Conservation (phyloP, 2,797 vertebrate genomes). For the Paramormyrops hopkinsi region DNA sequence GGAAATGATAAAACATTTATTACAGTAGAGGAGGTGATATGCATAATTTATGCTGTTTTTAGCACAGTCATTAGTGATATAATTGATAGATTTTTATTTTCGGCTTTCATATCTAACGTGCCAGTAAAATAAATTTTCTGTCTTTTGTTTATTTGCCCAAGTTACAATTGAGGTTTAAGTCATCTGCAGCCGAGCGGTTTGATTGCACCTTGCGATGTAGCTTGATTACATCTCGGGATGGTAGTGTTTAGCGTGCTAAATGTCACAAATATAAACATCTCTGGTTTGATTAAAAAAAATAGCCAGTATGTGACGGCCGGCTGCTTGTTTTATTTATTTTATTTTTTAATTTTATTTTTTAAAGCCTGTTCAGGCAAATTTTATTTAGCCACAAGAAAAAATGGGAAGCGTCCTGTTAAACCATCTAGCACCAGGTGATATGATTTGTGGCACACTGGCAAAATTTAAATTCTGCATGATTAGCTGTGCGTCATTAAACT, state of each 20-base stretch:
- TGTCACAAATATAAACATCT: conserved; percentile 86
- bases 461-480: conserved; percentile 99
- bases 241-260: conserved; percentile 78
- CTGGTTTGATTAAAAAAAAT: conserved; percentile 73
- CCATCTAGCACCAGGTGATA: conserved; percentile 84
- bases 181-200: conserved; percentile 78
- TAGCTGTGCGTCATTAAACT: conserved; percentile 98
- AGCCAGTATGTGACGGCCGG: conserved; percentile 76
- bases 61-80: conserved; percentile 99
- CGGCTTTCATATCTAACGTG: conserved; percentile 83
- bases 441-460: conserved; percentile 82
- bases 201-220: conserved; percentile 74
- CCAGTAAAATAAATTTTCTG: conserved; percentile 82
- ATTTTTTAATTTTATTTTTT: conserved; percentile 22
- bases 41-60: conserved; percentile 99
- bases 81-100: conserved; percentile 89
- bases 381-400: conserved; percentile 79
- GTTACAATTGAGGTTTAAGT: conserved; percentile 83
- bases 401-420: conserved; percentile 77
- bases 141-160: conserved; percentile 85
- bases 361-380: conserved; percentile 84
- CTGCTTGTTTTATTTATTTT: conserved; percentile 48
- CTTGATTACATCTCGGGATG: conserved; percentile 82
- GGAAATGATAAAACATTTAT: conserved; percentile 99
- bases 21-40: conserved; percentile 98